A percentile compares a stretch with the other conserved stretches of the same genome.
phyloP scores from a whole-genome alignment of 2,113 vertebrate species.

The Vicugna pacos region DNA sequence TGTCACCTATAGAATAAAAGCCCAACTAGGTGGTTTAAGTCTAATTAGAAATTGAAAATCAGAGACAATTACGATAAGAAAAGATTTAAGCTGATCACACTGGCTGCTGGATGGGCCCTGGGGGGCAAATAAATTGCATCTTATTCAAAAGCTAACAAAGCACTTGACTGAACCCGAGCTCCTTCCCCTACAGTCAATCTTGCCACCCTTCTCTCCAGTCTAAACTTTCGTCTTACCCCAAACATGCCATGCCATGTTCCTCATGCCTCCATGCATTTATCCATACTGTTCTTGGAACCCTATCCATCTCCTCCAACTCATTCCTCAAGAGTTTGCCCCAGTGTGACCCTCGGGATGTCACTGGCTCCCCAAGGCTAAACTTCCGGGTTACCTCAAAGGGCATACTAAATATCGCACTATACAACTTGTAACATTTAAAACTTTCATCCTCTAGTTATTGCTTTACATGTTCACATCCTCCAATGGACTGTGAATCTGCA shows the following conservation, averaged over 20 bases:
- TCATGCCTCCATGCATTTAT: slow-evolving; percentile 62
- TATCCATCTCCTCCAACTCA: neutral
- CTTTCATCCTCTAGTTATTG: neutral
- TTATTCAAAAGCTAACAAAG: neutral
- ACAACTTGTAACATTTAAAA: neutral
- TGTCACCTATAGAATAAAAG: neutral
- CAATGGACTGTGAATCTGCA: neutral
- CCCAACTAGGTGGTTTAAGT: neutral
- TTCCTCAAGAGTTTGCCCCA: neutral
- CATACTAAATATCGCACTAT: neutral
- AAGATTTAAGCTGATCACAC: neutral
- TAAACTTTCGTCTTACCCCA: neutral
- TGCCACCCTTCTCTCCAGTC: neutral
- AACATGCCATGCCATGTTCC: slow-evolving; percentile 59
- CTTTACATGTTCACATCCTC: neutral
- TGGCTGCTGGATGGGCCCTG: neutral
- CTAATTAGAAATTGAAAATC: slow-evolving; percentile 22
- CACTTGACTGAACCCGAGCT: neutral
- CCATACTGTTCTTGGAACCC: neutral
- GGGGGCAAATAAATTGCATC: neutral
- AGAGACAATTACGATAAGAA: neutral
- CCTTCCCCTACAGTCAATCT: neutral
- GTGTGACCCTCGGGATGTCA: neutral
- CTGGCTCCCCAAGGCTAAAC: neutral
- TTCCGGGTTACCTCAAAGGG: neutral